phyloP scores from a whole-genome alignment of 2,888 invertebrate genomes.

The Yponomeuta evonymella region DNA sequence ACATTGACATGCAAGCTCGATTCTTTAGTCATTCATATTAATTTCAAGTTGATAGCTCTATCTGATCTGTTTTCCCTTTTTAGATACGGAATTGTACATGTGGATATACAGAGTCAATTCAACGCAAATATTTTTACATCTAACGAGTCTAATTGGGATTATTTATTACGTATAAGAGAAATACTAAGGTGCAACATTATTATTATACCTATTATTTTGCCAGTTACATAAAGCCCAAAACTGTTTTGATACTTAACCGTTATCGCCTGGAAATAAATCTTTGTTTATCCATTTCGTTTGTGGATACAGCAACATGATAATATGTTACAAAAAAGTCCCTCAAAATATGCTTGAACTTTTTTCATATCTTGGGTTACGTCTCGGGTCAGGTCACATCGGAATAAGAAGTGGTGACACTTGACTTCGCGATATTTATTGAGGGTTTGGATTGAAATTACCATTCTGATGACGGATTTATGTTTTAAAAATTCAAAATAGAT shows the following conservation, averaged over 20 bases:
- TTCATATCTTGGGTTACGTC: conserved; percentile 40
- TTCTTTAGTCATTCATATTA: too few relatives aligned
- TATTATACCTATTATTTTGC: too few relatives aligned
- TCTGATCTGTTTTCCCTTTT: too few relatives aligned
- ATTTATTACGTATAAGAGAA: too few relatives aligned
- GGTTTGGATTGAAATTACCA: not conserved
- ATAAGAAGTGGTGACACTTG: conserved; percentile 3
- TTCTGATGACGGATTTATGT: not conserved
- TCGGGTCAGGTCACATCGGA: conserved; percentile 8
- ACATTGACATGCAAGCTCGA: too few relatives aligned
- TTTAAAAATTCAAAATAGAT: too few relatives aligned
- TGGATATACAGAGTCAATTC: too few relatives aligned
- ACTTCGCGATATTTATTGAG: not conserved
- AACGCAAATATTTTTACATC: too few relatives aligned
- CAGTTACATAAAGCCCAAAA: not conserved
- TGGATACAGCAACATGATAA: conserved; percentile 18
- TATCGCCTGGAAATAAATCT: conserved; percentile 13
- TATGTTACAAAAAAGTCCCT: conserved; percentile 1
- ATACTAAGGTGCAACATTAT: not conserved
- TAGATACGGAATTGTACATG: too few relatives aligned
- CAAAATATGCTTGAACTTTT: conserved; percentile 40
- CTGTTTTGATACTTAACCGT: not conserved
- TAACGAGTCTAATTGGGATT: not conserved
- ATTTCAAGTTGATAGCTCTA: too few relatives aligned
- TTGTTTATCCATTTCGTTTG: conserved; percentile 16